Evolutionary conservation across 2,888 invertebrate species (phyloP), one percentile per base, ranked within the genome.

Genomic region (Hirtodrosophila trivittata): DNA sequence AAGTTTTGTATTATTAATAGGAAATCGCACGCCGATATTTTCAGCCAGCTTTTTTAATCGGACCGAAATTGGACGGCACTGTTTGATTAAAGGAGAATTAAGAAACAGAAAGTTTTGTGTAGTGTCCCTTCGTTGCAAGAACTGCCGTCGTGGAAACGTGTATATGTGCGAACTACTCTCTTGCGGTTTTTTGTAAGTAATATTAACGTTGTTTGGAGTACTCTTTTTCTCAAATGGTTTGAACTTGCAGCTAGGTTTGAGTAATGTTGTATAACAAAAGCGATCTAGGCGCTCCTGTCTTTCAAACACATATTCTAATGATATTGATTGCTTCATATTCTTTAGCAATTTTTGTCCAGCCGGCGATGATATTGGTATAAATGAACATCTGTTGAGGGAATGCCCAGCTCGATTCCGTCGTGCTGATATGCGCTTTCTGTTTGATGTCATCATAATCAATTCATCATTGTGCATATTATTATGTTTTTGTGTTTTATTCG

Each of bases 331-430:
- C 77, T 92, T 92, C n/a, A 91, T 91, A 37, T 91, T 90, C 71
- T 91, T 92, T 10, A 91, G 87, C 52, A 92, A 80, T 37, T 91
- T 84, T 42, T 92, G 89, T 3, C 92, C 92, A 25, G 92, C 92
- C 9, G 92, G 92, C 26, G 92, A 92, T 8, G 92, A 92, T 51
- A 92, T 90, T 1, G 92, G 92, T 62, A 92, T 92, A 39, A 91
- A 89, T 9, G 92, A 89, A 71, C 91, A 92, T 55, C 92, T 89
- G 16, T 91, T 89, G 9, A 92, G 88, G 25, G 91, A 91, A 69
- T 89, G 89, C 6, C 91, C 89, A 12, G 91, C 89, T 38, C 92
- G 90, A 71, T 91, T 91, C 38, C 92, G 89, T 30, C 91, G 85
- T 9, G 90, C 88, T 64, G 90, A 89, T 58, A 90, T 74, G 8